phyloP scores from a whole-genome alignment of 2,888 invertebrate species.

The Cerastis rubricosa region DNA sequence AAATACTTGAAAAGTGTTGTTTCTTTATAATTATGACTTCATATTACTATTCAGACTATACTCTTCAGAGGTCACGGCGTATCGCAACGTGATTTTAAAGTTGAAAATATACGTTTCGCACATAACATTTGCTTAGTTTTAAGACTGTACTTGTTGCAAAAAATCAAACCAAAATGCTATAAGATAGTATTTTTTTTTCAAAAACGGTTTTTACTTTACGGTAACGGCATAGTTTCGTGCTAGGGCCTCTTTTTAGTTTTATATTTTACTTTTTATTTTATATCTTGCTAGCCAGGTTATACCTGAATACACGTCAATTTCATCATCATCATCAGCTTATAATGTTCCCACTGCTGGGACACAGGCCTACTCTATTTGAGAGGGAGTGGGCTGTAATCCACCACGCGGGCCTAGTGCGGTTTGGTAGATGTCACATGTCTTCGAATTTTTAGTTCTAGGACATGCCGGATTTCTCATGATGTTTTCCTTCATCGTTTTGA shows the following conservation, averaged over 20 bases:
- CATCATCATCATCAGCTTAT: too few species aligned
- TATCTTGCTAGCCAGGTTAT: background rate
- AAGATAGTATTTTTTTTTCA: background rate
- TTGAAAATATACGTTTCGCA: background rate
- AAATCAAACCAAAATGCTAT: background rate
- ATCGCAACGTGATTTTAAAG: background rate
- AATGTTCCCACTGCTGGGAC: too few species aligned
- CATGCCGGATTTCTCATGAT: too few species aligned
- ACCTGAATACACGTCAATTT: background rate
- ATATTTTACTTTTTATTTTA: background rate
- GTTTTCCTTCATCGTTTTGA: too few species aligned
- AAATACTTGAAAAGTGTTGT: background rate
- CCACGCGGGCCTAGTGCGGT: too few species aligned
- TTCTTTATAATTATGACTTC: background rate
- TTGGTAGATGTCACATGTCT: too few species aligned
- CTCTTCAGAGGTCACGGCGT: background rate
- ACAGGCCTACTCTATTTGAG: too few species aligned
- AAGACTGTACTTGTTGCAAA: background rate
- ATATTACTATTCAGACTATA: background rate
- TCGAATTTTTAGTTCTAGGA: too few species aligned
- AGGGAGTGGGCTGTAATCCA: too few species aligned
- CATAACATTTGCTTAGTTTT: background rate
- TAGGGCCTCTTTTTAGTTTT: background rate
- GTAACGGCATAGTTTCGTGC: background rate
- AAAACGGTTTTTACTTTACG: background rate